Percentiles rank a stretch among this genome's conserved stretches.
phyloP scores from a whole-genome alignment of 1,140 invertebrate genomes.

The Thaumatotibia leucotreta region DNA sequence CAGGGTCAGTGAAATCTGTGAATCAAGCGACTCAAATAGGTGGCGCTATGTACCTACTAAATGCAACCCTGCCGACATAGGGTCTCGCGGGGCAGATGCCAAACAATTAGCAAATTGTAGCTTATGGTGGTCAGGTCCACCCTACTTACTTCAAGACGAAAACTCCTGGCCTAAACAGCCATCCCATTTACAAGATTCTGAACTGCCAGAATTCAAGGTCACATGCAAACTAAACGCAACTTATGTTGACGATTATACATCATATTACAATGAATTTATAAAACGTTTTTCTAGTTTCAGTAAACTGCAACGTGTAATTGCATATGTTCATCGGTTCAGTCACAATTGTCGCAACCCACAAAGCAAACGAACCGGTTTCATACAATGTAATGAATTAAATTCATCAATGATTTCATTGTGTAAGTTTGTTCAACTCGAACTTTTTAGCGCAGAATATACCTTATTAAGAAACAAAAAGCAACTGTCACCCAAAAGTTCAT shows the following conservation, averaged over 20 bases:
- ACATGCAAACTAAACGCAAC: not conserved
- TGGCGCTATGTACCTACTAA: conserved; percentile 19
- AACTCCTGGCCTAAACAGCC: not conserved
- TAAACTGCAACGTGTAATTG: conserved; percentile 15
- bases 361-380: not conserved
- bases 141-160: not conserved
- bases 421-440: not conserved
- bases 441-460: not conserved
- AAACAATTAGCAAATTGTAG: not conserved
- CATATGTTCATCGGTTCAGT: conserved; percentile 14
- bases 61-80: conserved; percentile 19
- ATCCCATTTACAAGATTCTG: not conserved
- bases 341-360: conserved; percentile 4
- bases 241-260: not conserved
- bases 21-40: not conserved
- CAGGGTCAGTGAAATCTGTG: not conserved
- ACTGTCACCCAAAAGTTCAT: not conserved
- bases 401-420: not conserved
- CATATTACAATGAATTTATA: not conserved
- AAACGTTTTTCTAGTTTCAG: conserved; percentile 1
- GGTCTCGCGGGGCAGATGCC: not conserved
- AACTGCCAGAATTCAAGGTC: conserved; percentile 14
- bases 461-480: not conserved
- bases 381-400: not conserved
- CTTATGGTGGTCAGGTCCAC: conserved; percentile 19